These are phyloP conservation scores for Pycnonotus jocosus DNA, from an alignment of 2,113 vertebrate species.

Conservation along the genomic window DNA sequence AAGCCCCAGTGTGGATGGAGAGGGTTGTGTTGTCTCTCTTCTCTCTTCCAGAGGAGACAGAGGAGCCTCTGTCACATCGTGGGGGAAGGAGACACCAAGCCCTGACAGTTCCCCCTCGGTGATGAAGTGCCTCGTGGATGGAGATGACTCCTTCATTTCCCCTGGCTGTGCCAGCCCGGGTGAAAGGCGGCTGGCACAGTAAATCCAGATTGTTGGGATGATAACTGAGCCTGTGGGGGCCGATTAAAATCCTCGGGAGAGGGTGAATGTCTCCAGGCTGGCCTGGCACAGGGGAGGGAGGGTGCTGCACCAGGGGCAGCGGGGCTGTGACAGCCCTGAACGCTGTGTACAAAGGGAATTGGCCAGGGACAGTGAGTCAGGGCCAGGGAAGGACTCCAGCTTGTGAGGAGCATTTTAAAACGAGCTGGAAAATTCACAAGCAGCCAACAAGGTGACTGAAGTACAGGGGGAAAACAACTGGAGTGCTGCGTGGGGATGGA, in stretches of 20 bases:
- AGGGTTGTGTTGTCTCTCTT: neutral
- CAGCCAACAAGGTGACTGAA: neutral
- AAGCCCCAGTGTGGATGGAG: accelerated
- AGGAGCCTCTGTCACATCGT: neutral
- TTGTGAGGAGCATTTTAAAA: neutral
- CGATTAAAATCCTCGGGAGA: neutral
- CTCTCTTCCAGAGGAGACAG: neutral
- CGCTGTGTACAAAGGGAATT: accelerated
- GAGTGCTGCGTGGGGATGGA: accelerated
- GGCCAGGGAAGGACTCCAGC: neutral
- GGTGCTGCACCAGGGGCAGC: accelerated
- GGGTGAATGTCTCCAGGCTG: neutral
- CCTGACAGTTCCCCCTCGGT: accelerated
- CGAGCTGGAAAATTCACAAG: neutral
- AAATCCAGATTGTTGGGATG: neutral
- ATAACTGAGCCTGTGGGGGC: neutral
- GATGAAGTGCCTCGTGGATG: neutral
- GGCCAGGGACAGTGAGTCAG: neutral
- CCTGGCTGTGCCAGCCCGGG: neutral
- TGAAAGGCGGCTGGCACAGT: neutral
- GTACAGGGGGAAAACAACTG: accelerated
- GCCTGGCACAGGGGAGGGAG: neutral
- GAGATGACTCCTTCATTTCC: neutral
- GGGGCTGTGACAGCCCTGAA: neutral
- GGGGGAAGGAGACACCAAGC: neutral